A percentile compares a stretch with the other conserved stretches of the same genome.
phyloP scores from a whole-genome alignment of 2,888 invertebrate genomes.

The Drosophila austrosaltans region DNA sequence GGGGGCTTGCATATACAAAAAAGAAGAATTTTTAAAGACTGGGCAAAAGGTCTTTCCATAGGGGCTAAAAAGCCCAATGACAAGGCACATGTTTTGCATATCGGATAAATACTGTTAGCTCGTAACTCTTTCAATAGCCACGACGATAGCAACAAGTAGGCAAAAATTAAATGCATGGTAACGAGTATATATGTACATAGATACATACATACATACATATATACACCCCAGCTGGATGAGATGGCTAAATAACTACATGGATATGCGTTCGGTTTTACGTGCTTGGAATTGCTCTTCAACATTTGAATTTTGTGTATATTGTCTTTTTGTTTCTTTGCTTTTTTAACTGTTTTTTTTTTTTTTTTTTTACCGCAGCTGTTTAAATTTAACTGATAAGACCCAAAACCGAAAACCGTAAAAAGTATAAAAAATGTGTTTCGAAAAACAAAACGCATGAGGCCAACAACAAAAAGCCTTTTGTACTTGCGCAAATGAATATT shows the following conservation, averaged over 20 bases:
- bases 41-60: slow-evolving; percentile 17
- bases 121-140: slow-evolving; percentile 28
- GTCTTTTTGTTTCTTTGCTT: slow-evolving; percentile 23
- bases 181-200: neutral
- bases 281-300: slow-evolving; percentile 48
- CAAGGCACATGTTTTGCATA: slow-evolving; percentile 51
- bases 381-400: slow-evolving; percentile 67
- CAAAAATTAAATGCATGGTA: slow-evolving; percentile 48
- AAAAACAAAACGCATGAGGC: slow-evolving; percentile 11
- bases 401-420: slow-evolving; percentile 14
- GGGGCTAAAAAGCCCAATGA: slow-evolving; percentile 22
- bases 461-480: slow-evolving; percentile 48
- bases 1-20: neutral
- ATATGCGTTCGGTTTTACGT: slow-evolving; percentile 66
- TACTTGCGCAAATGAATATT: slow-evolving; percentile 67
- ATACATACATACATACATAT: too few species aligned
- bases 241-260: neutral
- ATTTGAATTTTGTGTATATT: slow-evolving; percentile 54
- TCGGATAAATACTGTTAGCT: slow-evolving; percentile 18
- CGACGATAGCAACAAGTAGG: slow-evolving; percentile 61
- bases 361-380: slow-evolving; percentile 64
- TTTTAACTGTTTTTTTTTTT: slow-evolving; percentile 39
- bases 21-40: neutral
- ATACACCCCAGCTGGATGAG: too few species aligned
- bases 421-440: slow-evolving; percentile 20